Conservation (phyloP, 2,888 invertebrate genomes). For the Bugula neritina region DNA sequence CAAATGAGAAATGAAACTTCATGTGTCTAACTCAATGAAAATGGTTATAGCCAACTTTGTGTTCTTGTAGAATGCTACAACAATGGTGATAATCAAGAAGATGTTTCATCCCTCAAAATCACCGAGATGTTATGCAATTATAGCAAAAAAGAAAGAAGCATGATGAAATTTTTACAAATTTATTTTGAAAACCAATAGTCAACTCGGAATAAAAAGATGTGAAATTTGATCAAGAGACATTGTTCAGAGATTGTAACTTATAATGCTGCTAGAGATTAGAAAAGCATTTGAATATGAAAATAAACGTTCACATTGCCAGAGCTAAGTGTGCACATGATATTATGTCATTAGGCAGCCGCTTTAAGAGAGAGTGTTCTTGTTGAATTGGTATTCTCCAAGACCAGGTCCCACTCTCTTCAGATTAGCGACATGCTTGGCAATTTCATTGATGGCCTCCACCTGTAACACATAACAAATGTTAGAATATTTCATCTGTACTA, state of each 20-base stretch:
- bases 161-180: neutral
- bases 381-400: constrained; percentile 60
- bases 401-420: constrained; percentile 61
- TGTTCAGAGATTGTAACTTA: too few relatives aligned
- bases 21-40: too few relatives aligned
- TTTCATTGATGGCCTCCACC: constrained; percentile 61
- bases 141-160: constrained; percentile 50
- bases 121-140: constrained; percentile 72
- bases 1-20: too few relatives aligned
- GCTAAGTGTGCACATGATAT: too few relatives aligned
- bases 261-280: too few relatives aligned
- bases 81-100: constrained; percentile 44
- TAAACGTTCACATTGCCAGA: neutral
- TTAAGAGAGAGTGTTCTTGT: constrained; percentile 54
- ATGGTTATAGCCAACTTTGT: too few relatives aligned
- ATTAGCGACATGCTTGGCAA: constrained; percentile 68
- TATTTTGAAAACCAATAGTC: neutral
- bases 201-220: neutral
- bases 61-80: constrained; percentile 12
- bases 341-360: neutral
- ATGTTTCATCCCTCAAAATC: constrained; percentile 78
- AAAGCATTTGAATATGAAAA: too few relatives aligned
- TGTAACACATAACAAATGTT: neutral
- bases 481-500: too few relatives aligned
- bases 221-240: neutral